Evolutionary conservation across 2,113 vertebrate species (phyloP).

Genomic region (Engystomops pustulosus): DNA sequence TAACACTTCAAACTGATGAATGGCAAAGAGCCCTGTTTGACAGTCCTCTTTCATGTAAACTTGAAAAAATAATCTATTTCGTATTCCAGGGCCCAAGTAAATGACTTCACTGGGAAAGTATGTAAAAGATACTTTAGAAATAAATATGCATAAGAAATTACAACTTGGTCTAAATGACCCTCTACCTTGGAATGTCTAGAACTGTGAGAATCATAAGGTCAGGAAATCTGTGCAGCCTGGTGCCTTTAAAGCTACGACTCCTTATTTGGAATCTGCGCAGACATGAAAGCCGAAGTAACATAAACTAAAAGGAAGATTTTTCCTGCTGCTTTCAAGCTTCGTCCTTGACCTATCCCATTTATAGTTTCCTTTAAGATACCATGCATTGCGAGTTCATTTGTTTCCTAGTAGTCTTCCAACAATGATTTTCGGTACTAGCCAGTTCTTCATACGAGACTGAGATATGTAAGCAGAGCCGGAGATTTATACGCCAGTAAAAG

Average conservation of each 20-base stretch:
- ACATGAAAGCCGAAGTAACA: constrained; percentile 74
- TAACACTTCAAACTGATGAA: constrained; percentile 70
- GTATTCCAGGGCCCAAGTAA: constrained; percentile 72
- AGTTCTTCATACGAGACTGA: constrained; percentile 61
- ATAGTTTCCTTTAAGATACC: constrained; percentile 79
- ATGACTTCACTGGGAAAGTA: constrained; percentile 92
- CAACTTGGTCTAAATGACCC: constrained; percentile 80
- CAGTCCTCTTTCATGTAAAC: constrained; percentile 73
- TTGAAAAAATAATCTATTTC: constrained; percentile 81
- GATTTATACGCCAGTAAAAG: constrained; percentile 65
- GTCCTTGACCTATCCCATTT: constrained; percentile 82
- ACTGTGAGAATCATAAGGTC: constrained; percentile 83
- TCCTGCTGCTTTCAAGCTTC: constrained; percentile 73
- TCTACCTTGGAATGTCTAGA: constrained; percentile 83
- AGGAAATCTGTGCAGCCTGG: constrained; percentile 75
- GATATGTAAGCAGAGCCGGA: constrained; percentile 66
- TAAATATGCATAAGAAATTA: constrained; percentile 86
- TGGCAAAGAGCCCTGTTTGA: constrained; percentile 70
- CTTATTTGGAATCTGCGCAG: constrained; percentile 81
- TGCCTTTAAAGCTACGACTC: constrained; percentile 75
- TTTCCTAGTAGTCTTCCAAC: constrained; percentile 72
- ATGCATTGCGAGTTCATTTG: constrained; percentile 74
- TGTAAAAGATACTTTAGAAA: constrained; percentile 89
- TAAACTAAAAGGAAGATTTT: constrained; percentile 76
- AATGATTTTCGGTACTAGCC: constrained; percentile 65